Base-by-base conservation (phyloP, 2,888 invertebrate species). In the Silvanus unidentatus region DNA sequence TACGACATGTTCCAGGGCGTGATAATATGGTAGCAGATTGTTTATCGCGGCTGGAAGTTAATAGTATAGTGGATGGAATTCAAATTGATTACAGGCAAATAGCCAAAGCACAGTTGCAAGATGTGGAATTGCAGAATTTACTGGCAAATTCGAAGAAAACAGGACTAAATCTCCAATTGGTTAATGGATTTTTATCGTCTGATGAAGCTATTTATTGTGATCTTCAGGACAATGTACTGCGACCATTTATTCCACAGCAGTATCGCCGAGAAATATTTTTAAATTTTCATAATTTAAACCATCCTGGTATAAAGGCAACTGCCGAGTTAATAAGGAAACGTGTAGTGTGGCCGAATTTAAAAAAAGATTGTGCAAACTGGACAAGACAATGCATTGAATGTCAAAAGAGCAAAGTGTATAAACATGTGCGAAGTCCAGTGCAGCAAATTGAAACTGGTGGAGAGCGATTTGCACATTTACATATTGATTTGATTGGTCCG, bases 21-120 rank as follows among this genome's bases (percentile, higher is more conserved):
- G 54, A 62, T 13, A 68, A 70, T 34, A 5, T 9, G n/a, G 4
- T 15, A 4, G 37, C 68, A 0, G 70, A 69, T 42, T 44, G 60
- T 0, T 47, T 68, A 1, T 66, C 48, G 16, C 34, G 44, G 11
- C 10, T 42, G 3, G 32, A 44, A 15, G 8, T 9, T 1, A 10
- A 16, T 1, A 11, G 27, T 2, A 22, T 22, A 5, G 12, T 5
- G 4, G 4, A n/a, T 5, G 5, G 6, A 32, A 10, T 13, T 11
- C 9, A 16, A 2, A 16, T 34, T n/a, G 16, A 40, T 35, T 36
- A 40, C 11, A n/a, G 12, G 1, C 16, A 28, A 28, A 10, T 46
- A 1, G 42, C 43, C 8, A 16, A 29, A 16, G 29, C 9, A 37
- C 47, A 47, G 16, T 16, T 15, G 8, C 4, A 32, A 3, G 32